phyloP scores from a whole-genome alignment of 2,797 vertebrate genomes.

The Fratercula arctica region DNA sequence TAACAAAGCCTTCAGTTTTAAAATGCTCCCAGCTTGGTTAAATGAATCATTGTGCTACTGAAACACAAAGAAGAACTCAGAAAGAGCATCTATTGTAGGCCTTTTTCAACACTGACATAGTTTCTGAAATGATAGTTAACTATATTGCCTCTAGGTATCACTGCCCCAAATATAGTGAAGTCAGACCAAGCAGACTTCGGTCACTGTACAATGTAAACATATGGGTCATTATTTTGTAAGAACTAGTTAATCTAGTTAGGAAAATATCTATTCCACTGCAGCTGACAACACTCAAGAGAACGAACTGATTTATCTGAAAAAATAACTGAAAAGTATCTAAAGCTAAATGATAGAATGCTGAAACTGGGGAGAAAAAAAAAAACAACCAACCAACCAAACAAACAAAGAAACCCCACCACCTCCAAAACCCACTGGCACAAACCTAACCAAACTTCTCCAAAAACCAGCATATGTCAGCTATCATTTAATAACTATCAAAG shows the following conservation, averaged over 20 bases:
- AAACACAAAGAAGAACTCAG: slow-evolving; percentile 13
- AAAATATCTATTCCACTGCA: not conserved
- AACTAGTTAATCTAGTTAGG: not conserved
- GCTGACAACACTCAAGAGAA: not conserved
- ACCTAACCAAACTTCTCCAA: not conserved
- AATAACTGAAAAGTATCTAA: not conserved
- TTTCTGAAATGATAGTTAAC: slow-evolving; percentile 1
- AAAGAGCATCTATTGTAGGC: not conserved
- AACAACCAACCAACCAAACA: too few species aligned
- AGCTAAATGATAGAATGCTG: not conserved
- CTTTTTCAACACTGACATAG: slow-evolving; percentile 14
- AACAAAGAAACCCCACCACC: rapidly evolving
- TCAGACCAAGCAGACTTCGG: not conserved
- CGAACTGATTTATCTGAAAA: not conserved
- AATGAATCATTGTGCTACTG: slow-evolving; percentile 4
- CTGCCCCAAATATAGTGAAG: not conserved
- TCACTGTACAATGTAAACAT: not conserved
- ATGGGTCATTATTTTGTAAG: not conserved
- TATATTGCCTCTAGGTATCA: not conserved
- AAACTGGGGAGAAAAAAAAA: not conserved
- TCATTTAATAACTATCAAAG: not conserved
- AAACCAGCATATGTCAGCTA: rapidly evolving
- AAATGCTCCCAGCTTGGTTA: not conserved
- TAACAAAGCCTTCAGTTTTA: slow-evolving; percentile 25
- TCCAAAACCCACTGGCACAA: rapidly evolving